These are phyloP conservation scores for Octopus sinensis DNA, from an alignment of 1,140 invertebrate species.

Conservation along the genomic window DNA sequence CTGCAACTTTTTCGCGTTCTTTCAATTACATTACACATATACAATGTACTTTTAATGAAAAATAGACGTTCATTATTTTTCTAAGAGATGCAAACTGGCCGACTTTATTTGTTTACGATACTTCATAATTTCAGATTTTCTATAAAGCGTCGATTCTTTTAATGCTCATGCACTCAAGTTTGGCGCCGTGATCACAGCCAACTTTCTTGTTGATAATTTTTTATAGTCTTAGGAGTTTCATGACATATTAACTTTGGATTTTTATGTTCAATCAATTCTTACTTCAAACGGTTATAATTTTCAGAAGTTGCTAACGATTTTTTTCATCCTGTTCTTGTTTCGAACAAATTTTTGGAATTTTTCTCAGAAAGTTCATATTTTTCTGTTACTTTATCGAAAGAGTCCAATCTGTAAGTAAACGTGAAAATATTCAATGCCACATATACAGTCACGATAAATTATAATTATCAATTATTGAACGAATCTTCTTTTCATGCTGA, in stretches of 20 bases:
- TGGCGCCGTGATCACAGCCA: background rate
- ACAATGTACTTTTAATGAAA: background rate
- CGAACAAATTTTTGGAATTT: constrained; percentile 5
- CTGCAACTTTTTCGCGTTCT: background rate
- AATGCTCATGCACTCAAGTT: background rate
- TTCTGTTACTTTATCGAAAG: background rate
- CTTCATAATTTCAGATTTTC: background rate
- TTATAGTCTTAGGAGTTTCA: constrained; percentile 4
- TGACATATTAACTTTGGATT: background rate
- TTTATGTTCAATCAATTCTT: background rate
- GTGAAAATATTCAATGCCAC: too few relatives aligned
- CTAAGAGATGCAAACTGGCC: background rate
- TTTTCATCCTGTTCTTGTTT: background rate
- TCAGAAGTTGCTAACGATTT: background rate
- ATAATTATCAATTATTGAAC: too few relatives aligned
- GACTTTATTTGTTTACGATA: background rate
- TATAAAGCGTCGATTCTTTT: background rate
- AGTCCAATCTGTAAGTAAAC: too few relatives aligned
- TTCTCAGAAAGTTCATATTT: background rate
- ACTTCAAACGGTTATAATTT: background rate
- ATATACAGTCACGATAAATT: too few relatives aligned
- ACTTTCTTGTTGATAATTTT: background rate
- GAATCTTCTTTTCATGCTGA: too few relatives aligned
- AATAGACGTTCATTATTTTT: constrained; percentile 1
- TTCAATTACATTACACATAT: constrained; percentile 4